Percentiles rank a stretch among this genome's conserved stretches.
Evolutionary conservation across 2,888 invertebrate genomes (phyloP).

Genomic region (Cantharis rustica): DNA sequence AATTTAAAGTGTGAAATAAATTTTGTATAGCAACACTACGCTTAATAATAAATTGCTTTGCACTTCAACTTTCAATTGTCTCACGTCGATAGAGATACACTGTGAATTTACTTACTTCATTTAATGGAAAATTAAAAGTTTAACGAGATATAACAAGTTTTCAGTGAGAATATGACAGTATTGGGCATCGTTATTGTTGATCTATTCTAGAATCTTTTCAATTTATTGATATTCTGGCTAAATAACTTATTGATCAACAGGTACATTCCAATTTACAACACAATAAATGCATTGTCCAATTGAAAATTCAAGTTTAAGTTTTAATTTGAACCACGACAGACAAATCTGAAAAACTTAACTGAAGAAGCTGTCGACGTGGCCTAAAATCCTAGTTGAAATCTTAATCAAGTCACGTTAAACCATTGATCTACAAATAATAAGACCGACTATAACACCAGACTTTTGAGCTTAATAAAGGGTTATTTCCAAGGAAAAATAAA

Average conservation of each 20-base stretch:
- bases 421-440: neutral
- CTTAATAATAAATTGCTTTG: neutral
- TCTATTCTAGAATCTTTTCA: neutral
- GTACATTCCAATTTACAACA: neutral
- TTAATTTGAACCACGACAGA: neutral
- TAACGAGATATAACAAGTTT: neutral
- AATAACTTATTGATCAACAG: neutral
- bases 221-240: neutral
- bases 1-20: neutral
- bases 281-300: neutral
- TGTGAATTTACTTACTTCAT: neutral
- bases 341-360: neutral
- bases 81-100: neutral
- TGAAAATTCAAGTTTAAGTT: neutral
- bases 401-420: neutral
- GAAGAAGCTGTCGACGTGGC: neutral
- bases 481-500: neutral
- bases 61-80: neutral
- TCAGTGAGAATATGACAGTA: neutral
- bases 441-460: neutral
- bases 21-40: neutral
- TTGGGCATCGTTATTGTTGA: neutral
- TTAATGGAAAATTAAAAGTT: neutral
- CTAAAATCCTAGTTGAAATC: neutral
- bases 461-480: neutral